Base-by-base conservation (phyloP, 2,113 vertebrate genomes). In the Zosterops japonicus region DNA sequence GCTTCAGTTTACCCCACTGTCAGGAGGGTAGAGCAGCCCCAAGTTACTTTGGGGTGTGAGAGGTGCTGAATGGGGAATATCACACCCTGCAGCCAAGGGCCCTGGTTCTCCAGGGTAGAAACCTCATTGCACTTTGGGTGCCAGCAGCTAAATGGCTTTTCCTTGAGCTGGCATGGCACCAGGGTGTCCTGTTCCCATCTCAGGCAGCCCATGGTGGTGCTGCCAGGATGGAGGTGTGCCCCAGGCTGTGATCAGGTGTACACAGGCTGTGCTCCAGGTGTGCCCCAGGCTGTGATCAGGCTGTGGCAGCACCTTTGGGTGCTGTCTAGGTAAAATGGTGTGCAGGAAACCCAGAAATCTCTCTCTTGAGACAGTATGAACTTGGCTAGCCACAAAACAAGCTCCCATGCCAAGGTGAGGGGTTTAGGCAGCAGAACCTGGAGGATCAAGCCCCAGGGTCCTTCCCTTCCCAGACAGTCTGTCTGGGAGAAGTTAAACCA, bases 191-290 rank as follows among this genome's bases (percentile, higher is more conserved):
- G 1, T 42, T 70, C 50, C 31, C 64, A 6, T 6, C 25, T 44
- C 0, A 0, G 67, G 33, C 63, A 93, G 74, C 42, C 44, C 13
- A 0, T 8, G 64, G 35, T 35, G 25, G 33, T 76, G 61, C 52
- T 79, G 65, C 24, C 6, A 3, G 61, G 49, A 22, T 8, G 22
- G 44, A 59, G 47, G 22, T 60, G n/a, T 53, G 74, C 84, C 89
- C 56, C 2, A 14, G 28, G 29, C 59, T 92, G 85, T 0, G 0
- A 21, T 53, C 50, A 28, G 1, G 6, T 53, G 46, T 28, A n/a
- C 27, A 16, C 8, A 5, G 69, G 42, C 42, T 60, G 33, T 52
- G 74, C 77, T 91, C 56, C 1, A 59, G 47, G 21, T 60, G 33
- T 52, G 74, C 84, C 89, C 60, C 2, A 14, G 24, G 29, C 59